Conservation (phyloP, 2,888 invertebrate genomes). For the Nematopogon swammerdamellus region DNA sequence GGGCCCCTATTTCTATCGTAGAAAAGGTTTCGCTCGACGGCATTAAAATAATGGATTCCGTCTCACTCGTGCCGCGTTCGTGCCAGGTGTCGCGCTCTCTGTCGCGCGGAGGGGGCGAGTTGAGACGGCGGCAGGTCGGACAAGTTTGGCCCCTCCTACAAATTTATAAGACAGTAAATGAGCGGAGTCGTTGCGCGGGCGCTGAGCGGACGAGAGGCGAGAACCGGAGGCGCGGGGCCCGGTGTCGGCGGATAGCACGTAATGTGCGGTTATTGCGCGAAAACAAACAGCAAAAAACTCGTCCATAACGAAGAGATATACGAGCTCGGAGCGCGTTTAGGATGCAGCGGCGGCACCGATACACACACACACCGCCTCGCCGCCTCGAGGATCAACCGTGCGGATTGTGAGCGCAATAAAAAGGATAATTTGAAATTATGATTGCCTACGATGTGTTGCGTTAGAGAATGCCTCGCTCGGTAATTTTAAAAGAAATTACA, state of each 20-base stretch:
- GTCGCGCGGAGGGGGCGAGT: conserved; percentile 40
- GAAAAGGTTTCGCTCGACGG: conserved; percentile 18
- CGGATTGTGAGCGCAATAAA: conserved; percentile 42
- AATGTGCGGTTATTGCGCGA: conserved; percentile 44
- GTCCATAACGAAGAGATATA: conserved; percentile 31
- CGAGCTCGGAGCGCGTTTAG: conserved; percentile 21
- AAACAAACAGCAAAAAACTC: conserved; percentile 47
- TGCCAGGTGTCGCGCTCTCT: conserved; percentile 38
- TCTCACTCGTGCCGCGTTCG: conserved; percentile 29
- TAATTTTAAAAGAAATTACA: neutral
- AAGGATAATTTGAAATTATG: conserved; percentile 43
- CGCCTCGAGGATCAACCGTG: conserved; percentile 34
- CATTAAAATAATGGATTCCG: conserved; percentile 38
- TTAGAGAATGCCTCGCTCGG: neutral
- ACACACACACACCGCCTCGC: conserved; percentile 12
- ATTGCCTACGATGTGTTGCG: conserved; percentile 28
- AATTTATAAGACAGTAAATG: conserved; percentile 52
- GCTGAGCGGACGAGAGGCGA: conserved; percentile 10
- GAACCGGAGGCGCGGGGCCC: conserved; percentile 29
- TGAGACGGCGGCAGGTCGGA: conserved; percentile 26
- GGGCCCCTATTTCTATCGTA: conserved; percentile 50
- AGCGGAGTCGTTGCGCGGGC: conserved; percentile 28
- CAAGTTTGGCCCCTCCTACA: conserved; percentile 49
- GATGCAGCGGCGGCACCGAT: neutral
- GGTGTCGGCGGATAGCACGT: conserved; percentile 28